A percentile compares a stretch with the other conserved stretches of the same genome.
phyloP scores from a whole-genome alignment of 2,113 vertebrate species.

The Acanthochromis polyacanthus region DNA sequence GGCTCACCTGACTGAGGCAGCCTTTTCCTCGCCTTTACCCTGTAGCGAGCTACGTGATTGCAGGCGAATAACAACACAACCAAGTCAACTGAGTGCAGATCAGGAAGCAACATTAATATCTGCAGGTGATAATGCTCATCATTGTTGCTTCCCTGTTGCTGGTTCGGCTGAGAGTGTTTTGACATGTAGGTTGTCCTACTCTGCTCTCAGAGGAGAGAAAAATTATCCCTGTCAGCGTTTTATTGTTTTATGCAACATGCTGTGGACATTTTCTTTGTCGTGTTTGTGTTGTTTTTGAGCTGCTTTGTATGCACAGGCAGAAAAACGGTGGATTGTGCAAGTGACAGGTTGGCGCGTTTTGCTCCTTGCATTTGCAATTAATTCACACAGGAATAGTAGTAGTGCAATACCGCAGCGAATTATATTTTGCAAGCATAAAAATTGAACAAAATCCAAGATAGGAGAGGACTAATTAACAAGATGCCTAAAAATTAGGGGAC shows the following conservation, averaged over 20 bases:
- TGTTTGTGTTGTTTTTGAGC: background rate
- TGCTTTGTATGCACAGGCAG: background rate
- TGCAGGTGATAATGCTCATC: slow-evolving; percentile 30
- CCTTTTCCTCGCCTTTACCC: slow-evolving; percentile 1
- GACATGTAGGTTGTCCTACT: slow-evolving; percentile 18
- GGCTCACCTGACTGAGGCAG: background rate
- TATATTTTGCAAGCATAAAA: background rate
- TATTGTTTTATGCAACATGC: background rate
- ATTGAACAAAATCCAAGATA: background rate
- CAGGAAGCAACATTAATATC: slow-evolving; percentile 21
- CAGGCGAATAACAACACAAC: background rate
- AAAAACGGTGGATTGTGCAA: background rate
- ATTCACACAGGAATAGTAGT: background rate
- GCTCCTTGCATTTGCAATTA: background rate
- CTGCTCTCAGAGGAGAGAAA: background rate
- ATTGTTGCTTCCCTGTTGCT: slow-evolving; percentile 9
- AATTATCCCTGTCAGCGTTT: slow-evolving; percentile 4
- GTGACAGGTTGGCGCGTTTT: background rate
- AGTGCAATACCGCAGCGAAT: background rate
- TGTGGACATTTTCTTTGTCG: background rate
- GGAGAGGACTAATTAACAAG: background rate
- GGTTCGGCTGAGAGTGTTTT: slow-evolving; percentile 15
- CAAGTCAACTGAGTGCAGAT: background rate
- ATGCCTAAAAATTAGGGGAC: background rate
- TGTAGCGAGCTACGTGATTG: slow-evolving; percentile 7